Percentiles rank a stretch among this genome's conserved stretches.
Evolutionary conservation across 1,140 invertebrate genomes (phyloP).

Genomic region (Dinothrombium tinctorium): DNA sequence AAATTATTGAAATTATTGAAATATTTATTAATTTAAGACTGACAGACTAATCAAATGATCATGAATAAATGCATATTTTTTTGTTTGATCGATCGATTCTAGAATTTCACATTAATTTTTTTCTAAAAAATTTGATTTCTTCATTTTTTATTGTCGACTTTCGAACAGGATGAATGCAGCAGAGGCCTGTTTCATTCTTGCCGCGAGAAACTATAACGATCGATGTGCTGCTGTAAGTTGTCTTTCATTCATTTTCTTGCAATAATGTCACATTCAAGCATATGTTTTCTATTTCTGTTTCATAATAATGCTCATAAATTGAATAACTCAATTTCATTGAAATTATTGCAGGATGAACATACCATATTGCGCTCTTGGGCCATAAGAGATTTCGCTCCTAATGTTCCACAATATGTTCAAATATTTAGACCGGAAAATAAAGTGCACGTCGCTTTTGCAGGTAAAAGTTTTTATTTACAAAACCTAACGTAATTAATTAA

Average conservation of each 20-base stretch:
- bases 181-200: constrained; percentile 81
- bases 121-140: background rate
- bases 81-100: background rate
- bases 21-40: no score
- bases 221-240: constrained; percentile 62
- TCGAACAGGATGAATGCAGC: constrained; percentile 72
- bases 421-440: constrained; percentile 95
- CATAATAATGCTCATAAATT: no score
- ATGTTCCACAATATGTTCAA: constrained; percentile 88
- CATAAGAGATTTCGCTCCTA: constrained; percentile 87
- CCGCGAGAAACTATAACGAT: constrained; percentile 83
- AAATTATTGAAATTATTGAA: no score
- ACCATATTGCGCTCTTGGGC: constrained; percentile 93
- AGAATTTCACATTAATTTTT: background rate
- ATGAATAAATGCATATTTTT: no score
- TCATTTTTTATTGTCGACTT: no score
- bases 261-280: no score
- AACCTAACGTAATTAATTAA: no score
- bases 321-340: no score
- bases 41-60: no score
- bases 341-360: constrained; percentile 91
- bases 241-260: no score
- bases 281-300: no score
- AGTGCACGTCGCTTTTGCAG: constrained; percentile 87
- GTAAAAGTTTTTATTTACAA: no score